phyloP scores from a whole-genome alignment of 2,113 vertebrate genomes.

The Spea bombifrons region DNA sequence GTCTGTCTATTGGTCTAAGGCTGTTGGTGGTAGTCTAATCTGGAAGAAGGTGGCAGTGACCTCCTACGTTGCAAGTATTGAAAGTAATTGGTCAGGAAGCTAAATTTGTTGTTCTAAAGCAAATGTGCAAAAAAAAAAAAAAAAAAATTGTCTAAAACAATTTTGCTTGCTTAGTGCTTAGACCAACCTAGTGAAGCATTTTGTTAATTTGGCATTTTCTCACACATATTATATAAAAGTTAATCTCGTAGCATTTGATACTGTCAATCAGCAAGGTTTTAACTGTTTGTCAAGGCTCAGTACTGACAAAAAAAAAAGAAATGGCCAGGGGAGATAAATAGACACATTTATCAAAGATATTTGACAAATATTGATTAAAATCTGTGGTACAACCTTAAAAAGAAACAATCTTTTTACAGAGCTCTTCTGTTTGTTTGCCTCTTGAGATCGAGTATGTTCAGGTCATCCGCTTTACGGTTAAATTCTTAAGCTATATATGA shows the following conservation, averaged over 20 bases:
- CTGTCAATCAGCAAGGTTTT: not conserved
- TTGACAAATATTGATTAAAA: constrained; percentile 23
- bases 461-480: not conserved
- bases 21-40: no score
- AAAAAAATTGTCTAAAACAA: no score
- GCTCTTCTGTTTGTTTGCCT: not conserved
- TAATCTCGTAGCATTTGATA: not conserved
- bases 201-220: not conserved
- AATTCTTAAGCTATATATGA: no score
- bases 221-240: constrained; percentile 17
- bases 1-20: no score
- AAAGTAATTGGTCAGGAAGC: no score
- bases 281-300: constrained; percentile 4
- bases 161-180: no score
- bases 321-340: constrained; percentile 6
- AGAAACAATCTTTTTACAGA: not conserved
- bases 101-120: no score
- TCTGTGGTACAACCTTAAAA: not conserved
- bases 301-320: not conserved
- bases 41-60: no score
- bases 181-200: no score
- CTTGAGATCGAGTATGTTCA: not conserved
- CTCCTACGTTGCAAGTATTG: no score
- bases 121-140: no score
- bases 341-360: constrained; percentile 8